These are phyloP conservation scores for Myocastor coypus DNA, from an alignment of 2,113 vertebrate species.

Conservation along the genomic window DNA sequence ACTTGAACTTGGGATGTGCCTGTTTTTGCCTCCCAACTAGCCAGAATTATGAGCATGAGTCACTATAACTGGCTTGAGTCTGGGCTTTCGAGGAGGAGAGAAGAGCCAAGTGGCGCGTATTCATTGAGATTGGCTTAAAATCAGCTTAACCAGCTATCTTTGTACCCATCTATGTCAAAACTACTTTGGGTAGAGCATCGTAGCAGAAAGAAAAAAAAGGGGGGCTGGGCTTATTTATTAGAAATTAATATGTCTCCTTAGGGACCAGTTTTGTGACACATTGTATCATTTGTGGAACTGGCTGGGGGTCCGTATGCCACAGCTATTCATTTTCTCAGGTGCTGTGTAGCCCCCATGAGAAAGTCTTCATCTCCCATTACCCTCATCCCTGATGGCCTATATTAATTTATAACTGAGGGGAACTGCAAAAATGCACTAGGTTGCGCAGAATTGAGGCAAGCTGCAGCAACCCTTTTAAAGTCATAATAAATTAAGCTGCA, in stretches of 20 bases:
- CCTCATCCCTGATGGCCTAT: slow-evolving; percentile 78
- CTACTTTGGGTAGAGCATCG: background rate
- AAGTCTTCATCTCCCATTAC: slow-evolving; percentile 74
- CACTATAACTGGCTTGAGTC: background rate
- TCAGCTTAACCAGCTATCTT: background rate
- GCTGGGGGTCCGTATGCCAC: slow-evolving; percentile 71
- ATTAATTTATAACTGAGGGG: slow-evolving; percentile 85
- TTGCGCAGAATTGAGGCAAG: slow-evolving; percentile 84
- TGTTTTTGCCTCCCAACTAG: background rate
- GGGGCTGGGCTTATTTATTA: slow-evolving; percentile 59
- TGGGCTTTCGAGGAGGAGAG: slow-evolving; percentile 5
- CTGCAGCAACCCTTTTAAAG: slow-evolving; percentile 81
- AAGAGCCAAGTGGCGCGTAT: background rate
- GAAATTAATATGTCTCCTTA: slow-evolving; percentile 71
- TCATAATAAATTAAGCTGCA: slow-evolving; percentile 84
- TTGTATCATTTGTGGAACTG: slow-evolving; percentile 62
- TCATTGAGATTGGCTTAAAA: background rate
- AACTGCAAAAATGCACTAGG: slow-evolving; percentile 79
- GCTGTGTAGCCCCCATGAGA: slow-evolving; percentile 79
- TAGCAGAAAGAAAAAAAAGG: background rate
- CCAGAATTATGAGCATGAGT: background rate
- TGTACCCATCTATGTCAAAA: background rate
- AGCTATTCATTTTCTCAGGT: slow-evolving; percentile 79
- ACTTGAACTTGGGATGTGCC: background rate
- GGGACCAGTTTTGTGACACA: slow-evolving; percentile 69